Base-by-base conservation (phyloP, 2,113 vertebrate species). In the Turnix velox region DNA sequence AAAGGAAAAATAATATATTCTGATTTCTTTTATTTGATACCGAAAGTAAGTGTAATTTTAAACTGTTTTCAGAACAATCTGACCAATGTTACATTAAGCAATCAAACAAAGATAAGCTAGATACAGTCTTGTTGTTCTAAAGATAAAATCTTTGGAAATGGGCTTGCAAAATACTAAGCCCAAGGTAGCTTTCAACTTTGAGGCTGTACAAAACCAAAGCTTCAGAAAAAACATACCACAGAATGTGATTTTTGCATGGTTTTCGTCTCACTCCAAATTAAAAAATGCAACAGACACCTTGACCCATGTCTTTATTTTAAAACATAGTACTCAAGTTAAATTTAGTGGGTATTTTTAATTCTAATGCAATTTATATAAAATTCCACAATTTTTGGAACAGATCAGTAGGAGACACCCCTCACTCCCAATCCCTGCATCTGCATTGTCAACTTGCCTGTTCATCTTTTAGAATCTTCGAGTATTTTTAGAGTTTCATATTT, bases 361-460 rank as follows among this genome's bases (percentile, higher is more conserved):
- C 17, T 35, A 28, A 52, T 87, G 12, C 17, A 33, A 40, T 55
- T 82, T 78, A 24, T 61, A 8, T 67, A 7, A 71, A 84, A 45
- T 31, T 63, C 9, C 6, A 1, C 31, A 17, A 11, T 35, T 91
- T 54, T 59, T 72, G 15, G 15, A 66, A 66, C 4, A 33, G 12
- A 48, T 14, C 19, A 58, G 31, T 77, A 46, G n/a, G 57, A 37
- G 10, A 22, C 4, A 51, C 12, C 10, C 12, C 27, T 40, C 25
- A 14, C 12, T 3, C 4, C 8, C 22, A 18, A 1, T 10, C 11
- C 4, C 2, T 42, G 6, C 24, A 58, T 77, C n/a, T 42, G 4
- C 31, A 10, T 17, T 79, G 27, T 27, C 15, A 52, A 27, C 5
- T 61, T 71, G 16, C 18, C 35, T 73, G 40, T 51, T 49, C 33